These are phyloP conservation scores for Podocnemis expansa DNA, from an alignment of 2,113 vertebrate species.

Conservation along the genomic window DNA sequence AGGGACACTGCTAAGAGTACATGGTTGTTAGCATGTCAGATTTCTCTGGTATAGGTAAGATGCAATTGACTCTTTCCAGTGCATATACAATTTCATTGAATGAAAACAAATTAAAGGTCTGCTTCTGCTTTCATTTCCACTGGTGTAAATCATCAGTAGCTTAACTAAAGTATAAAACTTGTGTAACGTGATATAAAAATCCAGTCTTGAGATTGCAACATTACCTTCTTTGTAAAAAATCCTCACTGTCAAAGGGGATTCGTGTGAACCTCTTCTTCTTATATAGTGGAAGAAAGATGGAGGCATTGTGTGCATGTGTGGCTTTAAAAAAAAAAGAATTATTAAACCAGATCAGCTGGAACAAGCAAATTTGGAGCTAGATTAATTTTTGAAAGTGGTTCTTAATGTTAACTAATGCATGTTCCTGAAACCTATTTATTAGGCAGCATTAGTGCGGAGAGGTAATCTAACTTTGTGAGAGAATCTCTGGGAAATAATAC, in stretches of 20 bases:
- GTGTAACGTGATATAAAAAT: background rate
- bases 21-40: background rate
- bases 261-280: background rate
- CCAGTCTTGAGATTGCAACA: background rate
- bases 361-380: conserved; percentile 44
- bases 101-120: background rate
- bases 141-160: background rate
- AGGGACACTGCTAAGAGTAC: background rate
- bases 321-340: background rate
- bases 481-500: background rate
- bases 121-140: background rate
- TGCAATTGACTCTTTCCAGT: background rate
- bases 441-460: conserved; percentile 5
- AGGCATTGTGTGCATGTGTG: background rate
- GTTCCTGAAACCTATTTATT: conserved; percentile 39
- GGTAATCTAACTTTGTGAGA: background rate
- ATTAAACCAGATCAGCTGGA: conserved; percentile 37
- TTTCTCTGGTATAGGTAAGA: background rate
- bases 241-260: background rate
- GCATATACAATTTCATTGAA: background rate
- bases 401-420: conserved; percentile 46
- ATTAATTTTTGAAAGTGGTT: conserved; percentile 58
- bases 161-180: background rate
- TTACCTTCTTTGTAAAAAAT: background rate
- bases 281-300: background rate